These are phyloP conservation scores for Zaprionus davidi DNA, from an alignment of 1,140 invertebrate genomes.

Conservation along the genomic window DNA sequence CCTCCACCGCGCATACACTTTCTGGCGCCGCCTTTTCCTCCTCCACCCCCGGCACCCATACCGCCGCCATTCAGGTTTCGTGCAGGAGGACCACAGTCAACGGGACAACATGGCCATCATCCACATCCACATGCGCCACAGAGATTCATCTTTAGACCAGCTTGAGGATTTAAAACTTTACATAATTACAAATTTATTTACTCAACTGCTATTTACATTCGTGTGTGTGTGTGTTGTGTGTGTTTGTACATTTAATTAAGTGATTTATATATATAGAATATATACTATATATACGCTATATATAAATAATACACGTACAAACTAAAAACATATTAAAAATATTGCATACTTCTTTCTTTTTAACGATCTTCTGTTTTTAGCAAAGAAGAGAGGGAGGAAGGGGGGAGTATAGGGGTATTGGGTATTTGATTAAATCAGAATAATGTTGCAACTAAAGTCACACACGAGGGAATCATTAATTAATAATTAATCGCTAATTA, in stretches of 20 bases:
- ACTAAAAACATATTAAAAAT: constrained; percentile 69
- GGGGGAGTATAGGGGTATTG: no score
- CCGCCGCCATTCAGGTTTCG: background rate
- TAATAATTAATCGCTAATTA: constrained; percentile 24
- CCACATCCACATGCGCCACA: background rate
- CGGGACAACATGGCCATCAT: background rate
- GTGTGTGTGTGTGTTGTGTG: constrained; percentile 61
- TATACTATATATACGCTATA: constrained; percentile 5
- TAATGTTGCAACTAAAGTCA: constrained; percentile 51
- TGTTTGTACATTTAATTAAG: constrained; percentile 72
- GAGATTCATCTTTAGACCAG: constrained; percentile 41
- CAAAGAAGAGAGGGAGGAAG: background rate
- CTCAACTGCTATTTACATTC: constrained; percentile 72
- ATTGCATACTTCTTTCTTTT: constrained; percentile 64
- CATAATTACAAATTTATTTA: constrained; percentile 74
- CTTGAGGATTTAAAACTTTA: constrained; percentile 40
- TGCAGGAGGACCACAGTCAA: background rate
- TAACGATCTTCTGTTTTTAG: constrained; percentile 22
- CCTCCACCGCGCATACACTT: constrained; percentile 15
- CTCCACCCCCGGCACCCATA: background rate
- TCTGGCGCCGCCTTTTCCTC: background rate
- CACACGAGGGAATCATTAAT: constrained; percentile 17
- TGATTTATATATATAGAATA: constrained; percentile 58
- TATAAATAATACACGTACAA: constrained; percentile 68
- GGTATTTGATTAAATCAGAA: constrained; percentile 71